A percentile compares a stretch with the other conserved stretches of the same genome.
Conservation (phyloP, 2,113 vertebrate genomes). For the Lathamus discolor region DNA sequence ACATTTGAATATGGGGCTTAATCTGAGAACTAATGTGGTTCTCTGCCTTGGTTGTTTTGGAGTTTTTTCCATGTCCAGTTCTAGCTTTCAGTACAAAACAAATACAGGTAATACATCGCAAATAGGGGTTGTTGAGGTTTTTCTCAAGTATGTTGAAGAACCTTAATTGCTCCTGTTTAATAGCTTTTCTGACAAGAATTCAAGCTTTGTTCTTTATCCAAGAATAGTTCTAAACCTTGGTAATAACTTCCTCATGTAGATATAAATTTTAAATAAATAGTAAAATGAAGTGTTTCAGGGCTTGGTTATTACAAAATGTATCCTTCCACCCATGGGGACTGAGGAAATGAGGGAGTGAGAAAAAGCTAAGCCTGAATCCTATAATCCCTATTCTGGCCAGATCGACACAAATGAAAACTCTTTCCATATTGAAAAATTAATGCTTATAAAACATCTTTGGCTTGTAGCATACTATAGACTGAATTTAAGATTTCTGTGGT, state of each 20-base stretch:
- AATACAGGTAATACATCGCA: neutral
- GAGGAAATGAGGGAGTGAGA: neutral
- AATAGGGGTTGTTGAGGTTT: neutral
- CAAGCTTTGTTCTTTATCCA: neutral
- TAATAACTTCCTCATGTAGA: conserved; percentile 38
- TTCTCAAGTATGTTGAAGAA: neutral
- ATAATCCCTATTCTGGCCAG: neutral
- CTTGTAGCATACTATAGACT: neutral
- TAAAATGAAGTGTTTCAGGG: conserved; percentile 23
- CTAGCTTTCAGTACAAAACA: neutral
- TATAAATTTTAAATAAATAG: conserved; percentile 21
- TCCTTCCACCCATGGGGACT: neutral
- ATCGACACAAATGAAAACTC: neutral
- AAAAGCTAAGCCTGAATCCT: neutral
- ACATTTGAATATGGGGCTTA: neutral
- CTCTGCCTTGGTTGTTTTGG: neutral
- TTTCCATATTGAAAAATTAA: neutral
- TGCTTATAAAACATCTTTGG: neutral
- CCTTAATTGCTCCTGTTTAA: neutral
- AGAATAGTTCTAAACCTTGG: neutral
- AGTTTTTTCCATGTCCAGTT: neutral
- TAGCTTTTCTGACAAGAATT: neutral
- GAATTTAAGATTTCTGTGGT: neutral
- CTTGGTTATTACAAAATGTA: neutral
- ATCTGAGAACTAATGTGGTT: neutral